Percentiles rank a stretch among this genome's conserved stretches.
Conservation (phyloP, 2,888 invertebrate species). For the Agonopterix alstromeriana region DNA sequence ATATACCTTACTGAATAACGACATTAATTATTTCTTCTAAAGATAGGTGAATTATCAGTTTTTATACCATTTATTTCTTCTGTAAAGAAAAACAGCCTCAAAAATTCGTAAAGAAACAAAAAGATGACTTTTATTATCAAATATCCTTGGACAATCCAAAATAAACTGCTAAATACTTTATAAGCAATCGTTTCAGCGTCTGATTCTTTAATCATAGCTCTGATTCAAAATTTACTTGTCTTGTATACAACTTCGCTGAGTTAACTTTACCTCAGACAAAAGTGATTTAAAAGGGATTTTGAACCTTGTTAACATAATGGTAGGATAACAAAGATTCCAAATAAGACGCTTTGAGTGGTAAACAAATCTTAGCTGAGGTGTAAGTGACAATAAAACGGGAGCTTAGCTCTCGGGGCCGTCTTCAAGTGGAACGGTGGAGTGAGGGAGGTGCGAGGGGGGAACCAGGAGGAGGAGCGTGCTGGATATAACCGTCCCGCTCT, state of each 20-base stretch:
- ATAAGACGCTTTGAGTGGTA: conserved; percentile 32
- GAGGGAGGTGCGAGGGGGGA: conserved; percentile 25
- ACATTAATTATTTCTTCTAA: conserved; percentile 12
- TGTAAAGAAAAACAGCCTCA: background rate
- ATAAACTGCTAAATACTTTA: conserved; percentile 62
- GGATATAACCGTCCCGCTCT: conserved; percentile 41
- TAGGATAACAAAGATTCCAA: conserved; percentile 26
- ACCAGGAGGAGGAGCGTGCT: conserved; percentile 48
- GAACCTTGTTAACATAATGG: conserved; percentile 20
- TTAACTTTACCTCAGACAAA: conserved; percentile 7
- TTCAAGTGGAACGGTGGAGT: conserved; percentile 57
- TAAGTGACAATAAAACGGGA: conserved; percentile 75
- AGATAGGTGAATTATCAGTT: too few relatives aligned
- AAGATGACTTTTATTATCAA: conserved; percentile 37
- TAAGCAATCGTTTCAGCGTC: conserved; percentile 63
- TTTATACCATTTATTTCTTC: background rate
- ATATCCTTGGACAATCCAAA: conserved; percentile 53
- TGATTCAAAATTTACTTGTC: conserved; percentile 63
- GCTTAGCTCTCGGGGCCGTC: conserved; percentile 72
- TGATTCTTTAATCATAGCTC: conserved; percentile 63
- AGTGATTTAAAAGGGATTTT: conserved; percentile 17
- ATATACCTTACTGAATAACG: conserved; percentile 33
- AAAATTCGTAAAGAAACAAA: conserved; percentile 26
- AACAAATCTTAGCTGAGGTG: conserved; percentile 63
- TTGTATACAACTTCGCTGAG: conserved; percentile 29